These are phyloP conservation scores for Euwallacea fornicatus DNA, from an alignment of 1,140 invertebrate genomes.

Conservation along the genomic window DNA sequence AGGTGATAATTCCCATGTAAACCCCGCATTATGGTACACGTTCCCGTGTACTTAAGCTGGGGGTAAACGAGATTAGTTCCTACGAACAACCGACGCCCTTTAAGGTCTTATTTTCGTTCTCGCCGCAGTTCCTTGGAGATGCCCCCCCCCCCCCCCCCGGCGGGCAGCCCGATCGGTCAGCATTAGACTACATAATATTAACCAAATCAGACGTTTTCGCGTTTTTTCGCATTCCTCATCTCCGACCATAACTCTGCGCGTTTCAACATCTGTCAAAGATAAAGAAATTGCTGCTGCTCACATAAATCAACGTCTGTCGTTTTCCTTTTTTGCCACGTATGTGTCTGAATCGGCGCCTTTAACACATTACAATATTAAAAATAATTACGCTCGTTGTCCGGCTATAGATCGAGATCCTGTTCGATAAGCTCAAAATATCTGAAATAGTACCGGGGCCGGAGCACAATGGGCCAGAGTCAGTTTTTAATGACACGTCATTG, in stretches of 20 bases:
- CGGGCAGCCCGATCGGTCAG: neutral
- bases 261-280: slow-evolving; percentile 9
- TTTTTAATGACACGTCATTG: slow-evolving; percentile 5
- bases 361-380: slow-evolving; percentile 9
- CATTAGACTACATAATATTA: slow-evolving; percentile 5
- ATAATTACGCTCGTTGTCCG: neutral
- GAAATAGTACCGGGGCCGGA: neutral
- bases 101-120: neutral
- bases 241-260: slow-evolving; percentile 4
- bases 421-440: neutral
- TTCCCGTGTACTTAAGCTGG: neutral
- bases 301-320: slow-evolving; percentile 9
- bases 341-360: slow-evolving; percentile 14
- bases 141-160: no score
- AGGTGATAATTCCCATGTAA: slow-evolving; percentile 6
- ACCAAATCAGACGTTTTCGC: slow-evolving; percentile 3
- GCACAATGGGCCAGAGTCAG: neutral
- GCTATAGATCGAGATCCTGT: neutral
- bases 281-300: slow-evolving; percentile 3
- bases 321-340: slow-evolving; percentile 10
- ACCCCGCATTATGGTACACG: neutral
- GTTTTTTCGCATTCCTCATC: neutral
- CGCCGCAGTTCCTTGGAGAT: no score
- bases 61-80: neutral
- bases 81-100: neutral